Evolutionary conservation across 2,113 vertebrate genomes (phyloP).

Genomic region (Nycticorax nycticorax): DNA sequence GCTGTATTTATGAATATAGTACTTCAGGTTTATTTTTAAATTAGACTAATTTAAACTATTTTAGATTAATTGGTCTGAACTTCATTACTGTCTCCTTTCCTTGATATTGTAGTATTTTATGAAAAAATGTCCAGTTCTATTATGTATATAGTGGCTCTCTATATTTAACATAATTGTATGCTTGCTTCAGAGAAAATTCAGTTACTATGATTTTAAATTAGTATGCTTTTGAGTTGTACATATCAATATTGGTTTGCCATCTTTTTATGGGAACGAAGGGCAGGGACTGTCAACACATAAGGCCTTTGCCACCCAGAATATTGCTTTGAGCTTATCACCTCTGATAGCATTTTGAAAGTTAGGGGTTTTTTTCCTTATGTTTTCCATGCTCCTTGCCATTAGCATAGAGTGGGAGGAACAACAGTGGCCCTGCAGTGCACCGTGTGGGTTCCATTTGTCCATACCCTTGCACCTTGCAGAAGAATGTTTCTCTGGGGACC

Average conservation of each 20-base stretch:
- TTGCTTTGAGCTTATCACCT: not conserved
- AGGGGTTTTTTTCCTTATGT: fast-evolving
- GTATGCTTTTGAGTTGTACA: not conserved
- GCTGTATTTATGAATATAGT: not conserved
- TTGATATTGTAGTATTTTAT: not conserved
- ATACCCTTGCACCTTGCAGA: not conserved
- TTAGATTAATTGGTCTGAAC: not conserved
- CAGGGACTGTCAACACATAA: not conserved
- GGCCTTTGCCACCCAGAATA: not conserved
- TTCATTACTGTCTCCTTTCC: not conserved
- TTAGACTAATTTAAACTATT: not conserved
- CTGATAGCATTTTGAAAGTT: not conserved
- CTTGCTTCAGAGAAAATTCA: not conserved
- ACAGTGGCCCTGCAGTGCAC: not conserved
- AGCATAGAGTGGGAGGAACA: not conserved
- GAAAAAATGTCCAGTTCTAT: not conserved
- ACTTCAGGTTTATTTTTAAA: not conserved
- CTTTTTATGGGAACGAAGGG: not conserved
- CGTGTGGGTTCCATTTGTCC: not conserved
- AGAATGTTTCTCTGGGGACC: not conserved
- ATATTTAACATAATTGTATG: not conserved
- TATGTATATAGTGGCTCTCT: not conserved
- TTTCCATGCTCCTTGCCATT: not conserved
- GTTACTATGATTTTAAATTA: not conserved
- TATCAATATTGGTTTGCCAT: not conserved